These are phyloP conservation scores for Chydorus sphaericus DNA, from an alignment of 2,888 invertebrate genomes.

Conservation along the genomic window DNA sequence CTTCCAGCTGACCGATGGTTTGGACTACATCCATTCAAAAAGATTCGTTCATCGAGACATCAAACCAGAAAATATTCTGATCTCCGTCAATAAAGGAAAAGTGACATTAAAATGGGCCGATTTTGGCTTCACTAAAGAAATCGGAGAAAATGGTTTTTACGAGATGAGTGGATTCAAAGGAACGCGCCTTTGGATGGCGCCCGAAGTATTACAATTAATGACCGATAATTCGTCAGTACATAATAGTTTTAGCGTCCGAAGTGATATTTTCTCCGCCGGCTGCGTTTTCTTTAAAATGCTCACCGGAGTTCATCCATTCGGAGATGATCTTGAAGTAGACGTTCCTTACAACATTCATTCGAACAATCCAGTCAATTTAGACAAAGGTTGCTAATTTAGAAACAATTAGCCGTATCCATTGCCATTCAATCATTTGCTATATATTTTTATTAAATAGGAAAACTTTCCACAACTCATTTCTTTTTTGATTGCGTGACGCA, in stretches of 20 bases:
- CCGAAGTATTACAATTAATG: neutral
- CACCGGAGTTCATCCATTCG: neutral
- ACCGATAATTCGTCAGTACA: neutral
- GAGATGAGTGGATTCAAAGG: neutral
- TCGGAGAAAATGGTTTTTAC: neutral
- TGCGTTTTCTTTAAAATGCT: neutral
- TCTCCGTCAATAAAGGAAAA: neutral
- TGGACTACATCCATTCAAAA: neutral
- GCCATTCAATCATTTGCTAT: too few species aligned
- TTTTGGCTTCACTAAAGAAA: neutral
- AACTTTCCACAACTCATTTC: too few species aligned
- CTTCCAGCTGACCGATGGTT: neutral
- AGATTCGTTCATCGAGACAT: neutral
- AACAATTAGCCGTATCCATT: too few species aligned
- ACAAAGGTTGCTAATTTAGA: too few species aligned
- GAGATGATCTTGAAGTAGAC: too few species aligned
- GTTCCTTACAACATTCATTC: too few species aligned
- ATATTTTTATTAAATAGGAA: too few species aligned
- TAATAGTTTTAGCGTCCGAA: neutral
- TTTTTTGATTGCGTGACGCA: too few species aligned
- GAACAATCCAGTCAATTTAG: too few species aligned
- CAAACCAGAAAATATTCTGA: neutral
- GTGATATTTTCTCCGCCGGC: neutral
- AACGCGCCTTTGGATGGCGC: neutral
- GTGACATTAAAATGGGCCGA: neutral